Percentiles rank a stretch among this genome's conserved stretches.
Conservation (phyloP, 2,888 invertebrate species). For the Pecten maximus region DNA sequence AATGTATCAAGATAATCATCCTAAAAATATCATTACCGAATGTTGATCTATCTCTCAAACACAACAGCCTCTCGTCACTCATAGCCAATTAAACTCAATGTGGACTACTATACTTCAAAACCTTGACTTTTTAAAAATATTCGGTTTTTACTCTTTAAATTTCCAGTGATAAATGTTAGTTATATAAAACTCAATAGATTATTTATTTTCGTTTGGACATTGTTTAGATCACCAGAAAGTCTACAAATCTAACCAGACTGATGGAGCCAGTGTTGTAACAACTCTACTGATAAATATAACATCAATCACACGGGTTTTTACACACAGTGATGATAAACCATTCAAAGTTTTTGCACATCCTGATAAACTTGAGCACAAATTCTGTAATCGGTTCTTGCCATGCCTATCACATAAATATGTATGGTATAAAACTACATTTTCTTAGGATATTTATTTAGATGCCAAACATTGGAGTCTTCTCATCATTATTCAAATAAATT, state of each 20-base stretch:
- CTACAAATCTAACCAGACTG: not conserved
- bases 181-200: not conserved
- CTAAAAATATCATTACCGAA: constrained; percentile 12
- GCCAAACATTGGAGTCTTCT: not conserved
- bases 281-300: not conserved
- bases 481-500: not conserved
- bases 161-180: not conserved
- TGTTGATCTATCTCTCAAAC: not conserved
- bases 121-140: not conserved
- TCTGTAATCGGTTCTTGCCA: not conserved
- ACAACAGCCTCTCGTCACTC: not conserved
- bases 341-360: not conserved
- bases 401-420: not conserved
- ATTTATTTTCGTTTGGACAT: no score
- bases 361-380: not conserved
- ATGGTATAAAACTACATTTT: not conserved
- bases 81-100: not conserved
- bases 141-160: not conserved
- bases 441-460: not conserved
- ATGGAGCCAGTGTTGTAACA: not conserved
- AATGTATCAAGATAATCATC: not conserved
- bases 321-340: constrained; percentile 8
- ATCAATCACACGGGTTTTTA: not conserved
- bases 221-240: no score
- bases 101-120: not conserved